These are phyloP conservation scores for Pyxicephalus adspersus DNA, from an alignment of 2,113 vertebrate species.

Conservation along the genomic window DNA sequence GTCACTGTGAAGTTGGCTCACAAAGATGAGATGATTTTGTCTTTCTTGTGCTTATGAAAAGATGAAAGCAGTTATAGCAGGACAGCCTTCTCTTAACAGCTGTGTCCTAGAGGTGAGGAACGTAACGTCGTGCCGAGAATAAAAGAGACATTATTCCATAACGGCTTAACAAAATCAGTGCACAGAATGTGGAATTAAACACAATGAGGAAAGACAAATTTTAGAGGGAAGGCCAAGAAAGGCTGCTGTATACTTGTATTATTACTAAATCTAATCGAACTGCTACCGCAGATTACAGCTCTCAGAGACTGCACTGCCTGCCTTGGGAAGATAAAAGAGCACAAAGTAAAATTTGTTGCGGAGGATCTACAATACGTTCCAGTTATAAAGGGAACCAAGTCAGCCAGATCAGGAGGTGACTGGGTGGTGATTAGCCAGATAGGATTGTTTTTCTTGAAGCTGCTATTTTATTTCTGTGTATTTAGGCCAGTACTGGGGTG, in stretches of 20 bases:
- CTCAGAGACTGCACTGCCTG: not conserved
- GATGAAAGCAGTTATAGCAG: slow-evolving; percentile 7
- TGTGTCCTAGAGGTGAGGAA: slow-evolving; percentile 20
- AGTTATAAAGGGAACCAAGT: not conserved
- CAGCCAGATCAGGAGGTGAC: too few relatives aligned
- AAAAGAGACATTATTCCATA: slow-evolving; percentile 33
- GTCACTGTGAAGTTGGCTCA: slow-evolving; percentile 21
- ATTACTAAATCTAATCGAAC: slow-evolving; percentile 25
- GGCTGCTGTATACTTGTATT: not conserved
- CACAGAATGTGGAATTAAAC: slow-evolving; percentile 27
- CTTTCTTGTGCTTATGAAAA: slow-evolving; percentile 39
- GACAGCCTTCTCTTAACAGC: slow-evolving; percentile 34
- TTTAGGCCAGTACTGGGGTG: too few relatives aligned
- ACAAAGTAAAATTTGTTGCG: not conserved
- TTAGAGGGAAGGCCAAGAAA: slow-evolving; percentile 9
- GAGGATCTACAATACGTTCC: not conserved
- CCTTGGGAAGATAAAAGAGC: slow-evolving; percentile 10
- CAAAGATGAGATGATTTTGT: slow-evolving; percentile 43
- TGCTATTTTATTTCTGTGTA: too few relatives aligned
- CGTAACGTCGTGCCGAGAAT: slow-evolving; percentile 2
- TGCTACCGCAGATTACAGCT: slow-evolving; percentile 14
- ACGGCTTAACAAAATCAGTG: slow-evolving; percentile 24
- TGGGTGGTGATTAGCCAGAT: too few relatives aligned
- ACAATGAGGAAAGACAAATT: slow-evolving; percentile 34
- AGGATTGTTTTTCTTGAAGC: too few relatives aligned